Evolutionary conservation across 2,888 invertebrate species (phyloP).

Genomic region (Muschampia plurimacula): DNA sequence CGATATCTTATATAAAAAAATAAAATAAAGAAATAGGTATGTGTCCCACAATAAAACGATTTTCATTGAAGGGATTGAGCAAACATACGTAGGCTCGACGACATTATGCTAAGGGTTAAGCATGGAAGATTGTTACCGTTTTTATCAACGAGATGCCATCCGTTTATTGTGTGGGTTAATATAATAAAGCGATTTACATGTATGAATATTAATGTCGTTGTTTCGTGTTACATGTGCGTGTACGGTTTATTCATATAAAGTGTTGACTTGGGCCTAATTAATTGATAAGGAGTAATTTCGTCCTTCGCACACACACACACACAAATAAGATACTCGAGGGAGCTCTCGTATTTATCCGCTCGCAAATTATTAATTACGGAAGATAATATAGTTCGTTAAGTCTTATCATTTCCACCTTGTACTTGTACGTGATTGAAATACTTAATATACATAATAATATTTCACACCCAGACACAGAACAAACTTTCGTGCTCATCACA

Average conservation of each 20-base stretch:
- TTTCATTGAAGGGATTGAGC: constrained; percentile 14
- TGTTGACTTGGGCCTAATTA: constrained; percentile 41
- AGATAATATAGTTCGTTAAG: constrained; percentile 13
- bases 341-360: constrained; percentile 1
- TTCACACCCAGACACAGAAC: too few relatives aligned
- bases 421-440: not conserved
- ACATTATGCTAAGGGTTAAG: constrained; percentile 17
- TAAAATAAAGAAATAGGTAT: constrained; percentile 16
- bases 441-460: too few relatives aligned
- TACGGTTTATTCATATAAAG: constrained; percentile 27
- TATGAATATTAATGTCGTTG: constrained; percentile 46
- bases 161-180: constrained; percentile 34
- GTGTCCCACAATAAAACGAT: constrained; percentile 24
- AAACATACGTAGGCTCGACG: constrained; percentile 18
- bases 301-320: not conserved
- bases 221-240: constrained; percentile 33
- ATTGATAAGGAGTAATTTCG: constrained; percentile 34
- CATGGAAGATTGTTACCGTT: constrained; percentile 28
- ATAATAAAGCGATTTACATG: constrained; percentile 48
- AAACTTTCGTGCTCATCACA: too few relatives aligned
- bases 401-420: not conserved
- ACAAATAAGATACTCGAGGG: not conserved
- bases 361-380: constrained; percentile 14
- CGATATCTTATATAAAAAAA: not conserved
- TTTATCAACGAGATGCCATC: constrained; percentile 27